phyloP scores from a whole-genome alignment of 1,140 invertebrate genomes.

The Mya arenaria region DNA sequence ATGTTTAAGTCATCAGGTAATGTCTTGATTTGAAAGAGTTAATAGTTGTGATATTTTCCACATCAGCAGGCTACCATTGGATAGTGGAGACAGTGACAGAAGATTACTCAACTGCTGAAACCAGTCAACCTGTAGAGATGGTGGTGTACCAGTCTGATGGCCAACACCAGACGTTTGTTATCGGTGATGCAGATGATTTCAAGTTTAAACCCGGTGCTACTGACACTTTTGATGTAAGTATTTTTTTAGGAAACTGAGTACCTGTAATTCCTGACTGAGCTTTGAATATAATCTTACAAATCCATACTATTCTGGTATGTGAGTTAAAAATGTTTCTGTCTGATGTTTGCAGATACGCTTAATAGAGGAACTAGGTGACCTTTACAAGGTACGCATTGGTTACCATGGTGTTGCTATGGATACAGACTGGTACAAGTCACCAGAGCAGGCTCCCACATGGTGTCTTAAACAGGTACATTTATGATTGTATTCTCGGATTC shows the following conservation, averaged over 20 bases:
- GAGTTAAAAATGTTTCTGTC: no score
- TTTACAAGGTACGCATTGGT: conserved; percentile 74
- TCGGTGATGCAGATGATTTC: conserved; percentile 60
- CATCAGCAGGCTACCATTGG: conserved; percentile 69
- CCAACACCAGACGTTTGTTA: conserved; percentile 55
- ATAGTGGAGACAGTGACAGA: conserved; percentile 62
- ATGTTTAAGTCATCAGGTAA: no score
- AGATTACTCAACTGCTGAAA: conserved; percentile 51
- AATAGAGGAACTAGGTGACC: conserved; percentile 57
- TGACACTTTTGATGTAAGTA: conserved; percentile 72
- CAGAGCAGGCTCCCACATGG: conserved; percentile 60
- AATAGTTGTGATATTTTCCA: no score
- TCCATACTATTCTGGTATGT: background rate
- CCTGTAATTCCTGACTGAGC: background rate
- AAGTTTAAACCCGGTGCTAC: conserved; percentile 64
- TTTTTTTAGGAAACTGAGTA: background rate
- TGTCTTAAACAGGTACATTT: conserved; percentile 67
- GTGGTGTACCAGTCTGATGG: conserved; percentile 73
- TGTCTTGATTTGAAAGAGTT: no score
- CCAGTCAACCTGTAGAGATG: conserved; percentile 61
- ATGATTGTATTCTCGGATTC: background rate
- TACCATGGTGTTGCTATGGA: conserved; percentile 64
- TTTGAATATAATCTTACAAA: background rate
- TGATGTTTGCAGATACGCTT: conserved; percentile 62
- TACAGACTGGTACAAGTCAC: conserved; percentile 62